Conservation (phyloP, 2,113 vertebrate species). For the Coreoperca whiteheadi region DNA sequence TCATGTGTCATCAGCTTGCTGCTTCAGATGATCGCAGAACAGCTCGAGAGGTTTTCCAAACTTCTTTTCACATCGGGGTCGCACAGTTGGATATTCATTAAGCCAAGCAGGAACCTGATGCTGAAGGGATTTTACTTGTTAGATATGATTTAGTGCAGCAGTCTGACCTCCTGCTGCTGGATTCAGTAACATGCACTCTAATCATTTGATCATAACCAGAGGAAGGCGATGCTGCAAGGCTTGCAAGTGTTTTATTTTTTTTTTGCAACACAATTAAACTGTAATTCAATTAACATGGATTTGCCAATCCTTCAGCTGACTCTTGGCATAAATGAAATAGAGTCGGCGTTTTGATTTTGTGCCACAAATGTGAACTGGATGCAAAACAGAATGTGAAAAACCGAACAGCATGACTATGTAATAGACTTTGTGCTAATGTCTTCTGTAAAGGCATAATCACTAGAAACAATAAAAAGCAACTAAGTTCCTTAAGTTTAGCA, state of each 20-base stretch:
- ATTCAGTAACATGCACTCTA: constrained; percentile 44
- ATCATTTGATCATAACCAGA: constrained; percentile 57
- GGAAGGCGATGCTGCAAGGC: constrained; percentile 24
- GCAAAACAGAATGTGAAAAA: background rate
- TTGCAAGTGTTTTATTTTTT: constrained; percentile 25
- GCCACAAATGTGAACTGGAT: constrained; percentile 15
- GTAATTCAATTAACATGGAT: constrained; percentile 35
- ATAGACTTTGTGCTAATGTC: background rate
- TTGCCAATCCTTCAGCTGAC: constrained; percentile 17
- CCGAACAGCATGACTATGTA: background rate
- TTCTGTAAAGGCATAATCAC: constrained; percentile 20
- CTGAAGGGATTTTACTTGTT: constrained; percentile 65
- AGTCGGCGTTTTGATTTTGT: constrained; percentile 20
- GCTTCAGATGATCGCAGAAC: background rate
- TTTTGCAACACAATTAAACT: background rate
- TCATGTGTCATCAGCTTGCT: background rate
- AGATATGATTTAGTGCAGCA: constrained; percentile 62
- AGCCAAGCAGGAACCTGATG: constrained; percentile 34
- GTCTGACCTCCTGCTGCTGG: constrained; percentile 62
- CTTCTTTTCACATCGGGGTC: constrained; percentile 30
- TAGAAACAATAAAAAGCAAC: background rate
- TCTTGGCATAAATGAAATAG: constrained; percentile 14
- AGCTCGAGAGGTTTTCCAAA: constrained; percentile 15
- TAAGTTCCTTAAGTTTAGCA: background rate
- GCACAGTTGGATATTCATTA: constrained; percentile 65